Evolutionary conservation across 64 coral and sea anemone genomes (phyloP).

Genomic region (Actinia tenebrosa): DNA sequence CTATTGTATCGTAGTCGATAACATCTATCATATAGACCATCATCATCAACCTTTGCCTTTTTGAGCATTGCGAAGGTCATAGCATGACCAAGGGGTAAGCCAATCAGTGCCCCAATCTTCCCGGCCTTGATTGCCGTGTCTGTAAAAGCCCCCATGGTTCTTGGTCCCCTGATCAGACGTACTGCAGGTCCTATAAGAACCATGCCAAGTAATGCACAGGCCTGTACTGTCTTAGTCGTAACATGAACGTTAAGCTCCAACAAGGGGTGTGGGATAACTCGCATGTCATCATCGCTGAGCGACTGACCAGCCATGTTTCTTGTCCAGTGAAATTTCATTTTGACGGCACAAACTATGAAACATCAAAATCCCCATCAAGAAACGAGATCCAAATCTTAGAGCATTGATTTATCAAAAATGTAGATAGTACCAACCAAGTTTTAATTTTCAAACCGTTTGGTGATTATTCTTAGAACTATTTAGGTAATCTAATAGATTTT

Average conservation of each 20-base stretch:
- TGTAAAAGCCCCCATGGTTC: constrained; percentile 25
- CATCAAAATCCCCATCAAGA: not conserved
- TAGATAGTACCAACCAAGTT: not conserved
- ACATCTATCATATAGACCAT: constrained; percentile 55
- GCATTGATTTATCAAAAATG: not conserved
- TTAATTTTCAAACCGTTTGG: no score
- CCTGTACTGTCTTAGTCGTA: constrained; percentile 56
- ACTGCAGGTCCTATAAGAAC: constrained; percentile 42
- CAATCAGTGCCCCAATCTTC: constrained; percentile 50
- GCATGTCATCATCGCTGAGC: constrained; percentile 53
- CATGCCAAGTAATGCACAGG: constrained; percentile 49
- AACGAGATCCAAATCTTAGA: not conserved
- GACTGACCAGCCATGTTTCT: constrained; percentile 54
- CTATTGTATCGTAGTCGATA: constrained; percentile 62
- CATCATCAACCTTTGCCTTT: constrained; percentile 35
- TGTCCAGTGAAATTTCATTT: constrained; percentile 42
- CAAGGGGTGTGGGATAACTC: constrained; percentile 25
- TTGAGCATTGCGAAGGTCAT: constrained; percentile 40
- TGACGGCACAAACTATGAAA: not conserved
- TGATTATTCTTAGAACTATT: no score
- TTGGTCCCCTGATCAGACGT: constrained; percentile 28
- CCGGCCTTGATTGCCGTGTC: constrained; percentile 54
- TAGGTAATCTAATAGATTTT: no score
- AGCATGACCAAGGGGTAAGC: constrained; percentile 37
- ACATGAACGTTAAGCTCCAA: constrained; percentile 41